phyloP scores from a whole-genome alignment of 1,140 invertebrate species.

The Bombus cullumanus region DNA sequence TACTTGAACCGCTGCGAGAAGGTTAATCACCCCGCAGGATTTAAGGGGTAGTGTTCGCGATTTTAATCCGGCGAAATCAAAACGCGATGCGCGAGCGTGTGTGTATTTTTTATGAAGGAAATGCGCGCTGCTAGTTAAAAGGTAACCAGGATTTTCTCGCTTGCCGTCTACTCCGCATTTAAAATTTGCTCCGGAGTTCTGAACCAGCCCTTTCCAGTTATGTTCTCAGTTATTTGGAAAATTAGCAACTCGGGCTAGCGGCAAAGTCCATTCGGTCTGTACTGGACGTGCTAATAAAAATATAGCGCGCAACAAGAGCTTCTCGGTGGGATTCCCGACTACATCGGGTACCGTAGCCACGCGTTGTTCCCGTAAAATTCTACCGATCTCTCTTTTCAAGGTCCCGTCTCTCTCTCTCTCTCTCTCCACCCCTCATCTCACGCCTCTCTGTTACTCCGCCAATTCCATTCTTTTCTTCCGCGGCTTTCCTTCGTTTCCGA shows the following conservation, averaged over 20 bases:
- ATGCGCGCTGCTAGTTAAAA: background rate
- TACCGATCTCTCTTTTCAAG: constrained; percentile 2
- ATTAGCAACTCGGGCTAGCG: constrained; percentile 45
- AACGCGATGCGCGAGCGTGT: background rate
- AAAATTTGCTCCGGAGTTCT: constrained; percentile 5
- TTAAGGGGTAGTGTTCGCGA: background rate
- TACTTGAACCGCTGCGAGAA: background rate
- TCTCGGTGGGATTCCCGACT: background rate
- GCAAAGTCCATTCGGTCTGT: constrained; percentile 41
- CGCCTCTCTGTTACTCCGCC: background rate
- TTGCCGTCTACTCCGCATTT: constrained; percentile 5
- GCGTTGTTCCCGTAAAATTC: constrained; percentile 41
- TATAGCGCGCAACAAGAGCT: constrained; percentile 48
- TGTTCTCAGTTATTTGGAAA: constrained; percentile 30
- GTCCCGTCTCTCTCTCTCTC: background rate
- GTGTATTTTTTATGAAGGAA: background rate
- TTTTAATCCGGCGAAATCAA: constrained; percentile 11
- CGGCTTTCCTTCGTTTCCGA: constrained; percentile 54
- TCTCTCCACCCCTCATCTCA: background rate
- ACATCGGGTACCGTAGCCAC: background rate
- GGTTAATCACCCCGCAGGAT: background rate
- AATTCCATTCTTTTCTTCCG: background rate
- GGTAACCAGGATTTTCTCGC: background rate
- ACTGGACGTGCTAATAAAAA: constrained; percentile 59
- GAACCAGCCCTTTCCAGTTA: background rate